phyloP scores from a whole-genome alignment of 2,113 vertebrate species.

The Chloropsis hardwickii region DNA sequence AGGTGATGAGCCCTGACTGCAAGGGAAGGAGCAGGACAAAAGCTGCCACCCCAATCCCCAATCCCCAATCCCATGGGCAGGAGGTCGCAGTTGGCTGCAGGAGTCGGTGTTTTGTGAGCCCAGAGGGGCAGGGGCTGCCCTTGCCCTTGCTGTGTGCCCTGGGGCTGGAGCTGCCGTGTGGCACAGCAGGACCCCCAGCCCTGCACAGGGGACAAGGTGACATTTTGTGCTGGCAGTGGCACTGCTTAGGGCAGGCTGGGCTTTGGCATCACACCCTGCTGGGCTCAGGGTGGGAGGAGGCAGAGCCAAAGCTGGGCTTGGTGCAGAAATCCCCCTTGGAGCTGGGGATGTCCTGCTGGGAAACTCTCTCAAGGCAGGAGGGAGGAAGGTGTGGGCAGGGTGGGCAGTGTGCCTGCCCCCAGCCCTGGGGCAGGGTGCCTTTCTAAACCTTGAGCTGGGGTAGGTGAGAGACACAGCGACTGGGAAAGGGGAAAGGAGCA shows the following conservation, averaged over 20 bases:
- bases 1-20: not conserved
- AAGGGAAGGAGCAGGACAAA: not conserved
- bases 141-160: not conserved
- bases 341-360: not conserved
- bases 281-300: not conserved
- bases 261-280: not conserved
- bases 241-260: not conserved
- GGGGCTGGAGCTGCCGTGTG: not conserved
- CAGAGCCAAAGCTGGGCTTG: not conserved
- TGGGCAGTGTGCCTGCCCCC: not conserved
- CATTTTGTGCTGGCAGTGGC: not conserved
- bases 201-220: not conserved
- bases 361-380: not conserved
- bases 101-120: accelerated
- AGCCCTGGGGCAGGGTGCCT: accelerated
- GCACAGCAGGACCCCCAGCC: not conserved
- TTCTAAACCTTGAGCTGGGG: not conserved
- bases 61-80: accelerated
- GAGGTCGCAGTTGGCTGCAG: accelerated
- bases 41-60: not conserved
- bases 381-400: not conserved
- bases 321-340: not conserved
- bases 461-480: accelerated
- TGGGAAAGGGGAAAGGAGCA: not conserved
- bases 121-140: not conserved